These are phyloP conservation scores for Lepidocolaptes lacrymiger DNA, from an alignment of 2,797 vertebrate genomes.

Conservation along the genomic window DNA sequence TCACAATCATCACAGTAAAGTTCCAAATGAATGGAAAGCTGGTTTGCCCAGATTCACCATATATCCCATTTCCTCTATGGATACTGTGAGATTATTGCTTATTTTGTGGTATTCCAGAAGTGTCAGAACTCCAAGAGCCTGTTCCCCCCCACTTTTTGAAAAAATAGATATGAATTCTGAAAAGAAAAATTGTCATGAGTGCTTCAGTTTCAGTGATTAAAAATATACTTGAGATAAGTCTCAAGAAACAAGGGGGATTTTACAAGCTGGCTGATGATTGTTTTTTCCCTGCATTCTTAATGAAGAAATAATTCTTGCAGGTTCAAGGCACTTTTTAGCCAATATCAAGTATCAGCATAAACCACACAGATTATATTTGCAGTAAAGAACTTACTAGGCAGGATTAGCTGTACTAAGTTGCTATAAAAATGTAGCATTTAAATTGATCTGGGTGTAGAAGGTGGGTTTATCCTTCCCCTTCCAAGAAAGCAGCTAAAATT, in stretches of 20 bases:
- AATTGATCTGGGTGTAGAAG: neutral
- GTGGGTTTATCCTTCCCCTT: neutral
- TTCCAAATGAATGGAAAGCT: neutral
- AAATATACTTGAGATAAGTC: neutral
- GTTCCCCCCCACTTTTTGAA: neutral
- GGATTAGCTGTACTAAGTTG: neutral
- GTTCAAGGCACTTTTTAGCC: neutral
- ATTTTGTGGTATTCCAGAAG: neutral
- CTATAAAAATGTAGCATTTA: neutral
- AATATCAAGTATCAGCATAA: neutral
- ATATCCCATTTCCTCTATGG: neutral
- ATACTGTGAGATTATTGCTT: neutral
- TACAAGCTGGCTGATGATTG: neutral
- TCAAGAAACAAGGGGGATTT: neutral
- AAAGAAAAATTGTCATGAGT: neutral
- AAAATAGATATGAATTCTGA: neutral
- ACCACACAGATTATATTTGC: neutral
- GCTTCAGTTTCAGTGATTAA: neutral
- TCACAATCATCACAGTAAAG: constrained; percentile 28
- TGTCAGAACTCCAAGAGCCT: neutral
- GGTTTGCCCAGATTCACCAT: neutral
- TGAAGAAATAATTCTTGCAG: neutral
- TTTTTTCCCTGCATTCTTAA: neutral
- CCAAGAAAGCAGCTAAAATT: neutral
- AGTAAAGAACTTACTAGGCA: neutral